phyloP scores from a whole-genome alignment of 2,113 vertebrate species.

The Rhegmatorhina hoffmannsi region DNA sequence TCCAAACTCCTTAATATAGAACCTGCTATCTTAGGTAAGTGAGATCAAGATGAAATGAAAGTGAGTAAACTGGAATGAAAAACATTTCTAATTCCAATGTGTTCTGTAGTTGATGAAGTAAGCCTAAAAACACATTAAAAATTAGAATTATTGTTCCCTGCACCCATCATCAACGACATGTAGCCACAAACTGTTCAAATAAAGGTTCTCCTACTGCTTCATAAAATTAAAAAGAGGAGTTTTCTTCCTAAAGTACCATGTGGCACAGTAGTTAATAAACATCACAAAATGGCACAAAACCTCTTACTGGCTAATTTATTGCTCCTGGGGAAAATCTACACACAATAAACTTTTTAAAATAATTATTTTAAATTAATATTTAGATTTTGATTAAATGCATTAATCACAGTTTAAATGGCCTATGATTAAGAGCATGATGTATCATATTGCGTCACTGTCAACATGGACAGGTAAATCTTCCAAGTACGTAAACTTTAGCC shows the following conservation, averaged over 20 bases:
- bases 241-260: neutral
- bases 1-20: neutral
- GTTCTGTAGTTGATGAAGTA: neutral
- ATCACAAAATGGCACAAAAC: neutral
- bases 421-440: neutral
- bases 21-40: neutral
- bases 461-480: neutral
- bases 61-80: neutral
- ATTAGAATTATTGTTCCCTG: neutral
- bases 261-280: neutral
- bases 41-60: neutral
- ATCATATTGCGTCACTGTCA: neutral
- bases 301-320: neutral
- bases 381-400: neutral
- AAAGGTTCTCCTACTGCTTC: neutral
- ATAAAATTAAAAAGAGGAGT: neutral
- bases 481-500: neutral
- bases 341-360: neutral
- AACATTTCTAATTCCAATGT: neutral
- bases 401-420: conserved; percentile 12
- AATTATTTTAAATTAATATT: conserved; percentile 19
- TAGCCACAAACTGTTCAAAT: neutral
- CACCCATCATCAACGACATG: neutral
- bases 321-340: neutral
- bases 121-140: neutral